Evolutionary conservation across 2,113 vertebrate genomes (phyloP), one percentile per base, ranked within the genome.

Genomic region (Ophiodon elongatus): DNA sequence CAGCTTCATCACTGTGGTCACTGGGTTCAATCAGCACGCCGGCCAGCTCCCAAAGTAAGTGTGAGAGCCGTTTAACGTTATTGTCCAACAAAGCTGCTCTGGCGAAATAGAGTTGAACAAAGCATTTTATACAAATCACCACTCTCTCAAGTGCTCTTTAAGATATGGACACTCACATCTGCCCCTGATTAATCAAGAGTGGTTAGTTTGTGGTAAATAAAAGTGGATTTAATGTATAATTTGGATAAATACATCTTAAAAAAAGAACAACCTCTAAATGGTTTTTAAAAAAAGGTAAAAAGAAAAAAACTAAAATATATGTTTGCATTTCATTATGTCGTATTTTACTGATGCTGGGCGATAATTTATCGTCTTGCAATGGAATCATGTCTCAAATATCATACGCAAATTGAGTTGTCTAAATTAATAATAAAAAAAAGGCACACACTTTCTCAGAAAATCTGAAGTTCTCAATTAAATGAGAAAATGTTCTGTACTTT

Each of bases 1-100:
- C 66, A 59, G 73, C 77, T 70, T 66, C 79, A 52, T 85, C 85
- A 1, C 76, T 74, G 75, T 79, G 33, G 62, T 86, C 73, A 75
- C 76, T 0, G 85, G 68, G 86, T 91, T 90, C 80, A 83, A 8
- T 45, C 23, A 8, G 74, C 71, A 47, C 27, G 19, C 27, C 25
- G 76, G 79, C 83, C 81, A 79, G 57, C 39, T 77, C 80, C 62
- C 56, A 67, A 72, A 45, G 29, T 15, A 56, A 76, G 63, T 4
- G 25, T 4, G 25, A 17, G 19, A 47, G 29, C 6, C 21, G 77
- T 39, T 45, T 79, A 25, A 57, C 33, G 65, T 67, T 47, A 10
- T 2, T 29, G 39, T 29, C 25, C 37, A 62, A 81, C 60, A 45
- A 54, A 35, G 45, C 50, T 13, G 54, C 0, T 8, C 33, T 27